phyloP scores from a whole-genome alignment of 2,888 invertebrate species.

The Serripes groenlandicus region DNA sequence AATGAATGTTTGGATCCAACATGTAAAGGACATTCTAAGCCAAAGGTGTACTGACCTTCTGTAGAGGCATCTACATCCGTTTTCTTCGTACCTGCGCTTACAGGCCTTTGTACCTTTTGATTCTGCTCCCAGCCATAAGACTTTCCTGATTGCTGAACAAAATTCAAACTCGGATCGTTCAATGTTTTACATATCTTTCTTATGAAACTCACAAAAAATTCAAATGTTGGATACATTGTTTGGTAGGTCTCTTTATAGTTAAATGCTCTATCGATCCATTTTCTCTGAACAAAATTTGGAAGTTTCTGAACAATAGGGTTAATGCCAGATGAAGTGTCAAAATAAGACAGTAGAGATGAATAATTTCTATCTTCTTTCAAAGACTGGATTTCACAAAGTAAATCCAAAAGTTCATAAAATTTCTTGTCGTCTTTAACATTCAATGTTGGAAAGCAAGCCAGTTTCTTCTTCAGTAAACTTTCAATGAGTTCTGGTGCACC shows the following conservation, averaged over 20 bases:
- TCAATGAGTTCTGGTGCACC: too few species aligned
- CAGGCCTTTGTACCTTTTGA: too few species aligned
- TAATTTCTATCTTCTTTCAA: neutral
- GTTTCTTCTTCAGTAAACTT: too few species aligned
- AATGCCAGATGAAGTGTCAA: neutral
- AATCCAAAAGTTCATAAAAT: conserved; percentile 4
- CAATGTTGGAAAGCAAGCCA: neutral
- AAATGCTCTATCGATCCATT: neutral
- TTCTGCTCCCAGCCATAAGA: too few species aligned
- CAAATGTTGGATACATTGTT: conserved; percentile 1
- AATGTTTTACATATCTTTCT: neutral
- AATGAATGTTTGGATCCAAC: too few species aligned
- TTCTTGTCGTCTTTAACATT: neutral
- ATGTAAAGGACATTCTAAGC: too few species aligned
- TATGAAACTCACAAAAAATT: neutral
- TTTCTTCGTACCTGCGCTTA: too few species aligned
- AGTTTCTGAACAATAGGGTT: neutral
- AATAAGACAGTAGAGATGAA: neutral
- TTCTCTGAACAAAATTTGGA: neutral
- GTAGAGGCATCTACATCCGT: too few species aligned
- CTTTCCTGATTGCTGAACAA: too few species aligned
- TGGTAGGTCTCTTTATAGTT: neutral
- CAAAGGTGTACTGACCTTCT: too few species aligned
- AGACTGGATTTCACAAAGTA: neutral
- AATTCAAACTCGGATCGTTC: neutral